A percentile compares a stretch with the other conserved stretches of the same genome.
Evolutionary conservation across 1,140 invertebrate species (phyloP).

Genomic region (Drosophila ambigua): DNA sequence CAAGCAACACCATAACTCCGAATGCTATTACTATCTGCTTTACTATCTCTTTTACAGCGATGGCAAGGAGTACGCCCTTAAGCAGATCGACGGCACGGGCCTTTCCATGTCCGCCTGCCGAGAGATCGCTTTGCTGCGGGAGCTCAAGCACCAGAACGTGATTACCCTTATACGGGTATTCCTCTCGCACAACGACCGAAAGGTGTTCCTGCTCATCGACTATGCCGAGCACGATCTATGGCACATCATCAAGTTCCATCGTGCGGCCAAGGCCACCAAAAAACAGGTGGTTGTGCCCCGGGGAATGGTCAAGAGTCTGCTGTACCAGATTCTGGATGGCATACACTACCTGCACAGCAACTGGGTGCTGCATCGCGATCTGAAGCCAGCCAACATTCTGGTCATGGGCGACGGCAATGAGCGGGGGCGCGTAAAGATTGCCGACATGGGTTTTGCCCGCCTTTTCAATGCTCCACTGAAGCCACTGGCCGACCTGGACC

Average conservation of each 20-base stretch:
- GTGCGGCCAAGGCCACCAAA: constrained; percentile 99
- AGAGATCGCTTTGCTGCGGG: constrained; percentile 99
- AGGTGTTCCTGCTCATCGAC: constrained; percentile 99
- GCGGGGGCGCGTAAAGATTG: constrained; percentile 98
- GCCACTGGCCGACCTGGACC: constrained; percentile 98
- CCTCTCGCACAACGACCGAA: constrained; percentile 97
- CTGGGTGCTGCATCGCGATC: constrained; percentile 99
- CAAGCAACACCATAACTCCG: constrained; percentile 51
- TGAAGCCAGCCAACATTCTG: constrained; percentile 99
- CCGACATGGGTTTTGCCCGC: constrained; percentile 99
- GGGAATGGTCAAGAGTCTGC: constrained; percentile 98
- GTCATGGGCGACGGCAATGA: constrained; percentile 99
- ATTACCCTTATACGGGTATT: constrained; percentile 99
- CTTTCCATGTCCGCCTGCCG: constrained; percentile 99
- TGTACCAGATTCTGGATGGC: constrained; percentile 99
- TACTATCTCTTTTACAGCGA: constrained; percentile 85
- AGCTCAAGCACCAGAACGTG: constrained; percentile 99
- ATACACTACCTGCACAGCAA: constrained; percentile 99
- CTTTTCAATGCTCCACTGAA: constrained; percentile 99
- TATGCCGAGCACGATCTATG: constrained; percentile 99
- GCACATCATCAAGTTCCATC: constrained; percentile 99
- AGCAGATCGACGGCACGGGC: constrained; percentile 99
- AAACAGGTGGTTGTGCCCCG: constrained; percentile 98
- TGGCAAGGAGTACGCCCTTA: constrained; percentile 97
- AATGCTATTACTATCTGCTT: not conserved